Evolutionary conservation across 2,888 invertebrate species (phyloP).

Genomic region (Drosophila yooni): DNA sequence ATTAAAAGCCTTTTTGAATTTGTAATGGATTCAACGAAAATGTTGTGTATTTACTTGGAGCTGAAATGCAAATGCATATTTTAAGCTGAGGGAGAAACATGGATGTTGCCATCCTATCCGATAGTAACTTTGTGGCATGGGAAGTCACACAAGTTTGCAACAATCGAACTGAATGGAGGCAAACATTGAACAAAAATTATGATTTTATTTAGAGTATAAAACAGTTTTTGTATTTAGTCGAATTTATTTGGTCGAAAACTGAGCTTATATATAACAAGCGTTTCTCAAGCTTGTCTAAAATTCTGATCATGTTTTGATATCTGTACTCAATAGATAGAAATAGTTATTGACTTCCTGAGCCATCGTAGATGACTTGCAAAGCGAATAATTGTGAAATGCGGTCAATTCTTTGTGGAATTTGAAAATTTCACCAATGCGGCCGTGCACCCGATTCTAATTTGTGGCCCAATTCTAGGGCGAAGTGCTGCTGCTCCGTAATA

Average conservation of each 20-base stretch:
- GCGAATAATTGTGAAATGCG: constrained; percentile 58
- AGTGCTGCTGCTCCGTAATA: constrained; percentile 67
- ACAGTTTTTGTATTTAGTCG: too few species aligned
- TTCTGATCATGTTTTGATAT: not conserved
- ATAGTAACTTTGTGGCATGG: not conserved
- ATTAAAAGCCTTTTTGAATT: constrained; percentile 36
- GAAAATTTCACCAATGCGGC: constrained; percentile 63
- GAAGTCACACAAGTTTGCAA: not conserved
- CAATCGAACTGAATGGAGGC: not conserved
- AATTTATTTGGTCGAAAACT: not conserved
- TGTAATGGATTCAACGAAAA: constrained; percentile 3
- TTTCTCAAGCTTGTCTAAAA: not conserved
- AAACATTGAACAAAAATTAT: not conserved
- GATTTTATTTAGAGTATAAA: not conserved
- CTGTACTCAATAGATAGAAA: not conserved
- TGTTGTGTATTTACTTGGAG: not conserved
- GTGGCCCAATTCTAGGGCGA: constrained; percentile 62
- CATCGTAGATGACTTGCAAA: constrained; percentile 19
- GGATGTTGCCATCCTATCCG: not conserved
- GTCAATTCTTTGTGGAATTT: constrained; percentile 67
- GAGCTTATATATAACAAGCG: not conserved
- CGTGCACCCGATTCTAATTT: constrained; percentile 70
- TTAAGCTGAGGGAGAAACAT: not conserved
- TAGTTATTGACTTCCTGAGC: constrained; percentile 17
- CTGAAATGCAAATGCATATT: not conserved